phyloP scores from a whole-genome alignment of 1,140 invertebrate species.

The Thaumetopoea pityocampa region DNA sequence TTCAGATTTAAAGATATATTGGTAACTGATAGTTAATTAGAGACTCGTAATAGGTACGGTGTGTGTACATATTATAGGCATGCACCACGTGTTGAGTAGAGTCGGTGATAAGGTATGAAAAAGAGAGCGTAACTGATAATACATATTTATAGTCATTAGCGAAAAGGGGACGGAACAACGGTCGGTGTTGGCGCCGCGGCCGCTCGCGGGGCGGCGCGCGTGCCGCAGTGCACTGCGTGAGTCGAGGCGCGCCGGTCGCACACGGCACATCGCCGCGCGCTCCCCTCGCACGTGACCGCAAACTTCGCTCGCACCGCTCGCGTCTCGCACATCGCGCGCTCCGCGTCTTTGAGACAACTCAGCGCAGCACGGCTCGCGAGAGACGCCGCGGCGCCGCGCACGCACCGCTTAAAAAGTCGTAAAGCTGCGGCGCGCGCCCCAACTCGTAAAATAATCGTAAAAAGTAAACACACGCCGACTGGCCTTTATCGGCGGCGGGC shows the following conservation, averaged over 20 bases:
- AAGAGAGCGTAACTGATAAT: constrained; percentile 71
- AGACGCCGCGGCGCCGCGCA: constrained; percentile 39
- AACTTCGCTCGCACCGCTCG: constrained; percentile 59
- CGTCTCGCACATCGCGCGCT: constrained; percentile 31
- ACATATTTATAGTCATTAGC: constrained; percentile 75
- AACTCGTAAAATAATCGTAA: constrained; percentile 75
- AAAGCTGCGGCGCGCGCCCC: constrained; percentile 64
- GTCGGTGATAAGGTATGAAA: constrained; percentile 69
- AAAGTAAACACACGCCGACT: constrained; percentile 71
- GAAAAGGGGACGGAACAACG: constrained; percentile 72
- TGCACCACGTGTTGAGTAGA: constrained; percentile 50
- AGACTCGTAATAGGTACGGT: no score
- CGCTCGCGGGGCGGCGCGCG: constrained; percentile 61
- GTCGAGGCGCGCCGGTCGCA: constrained; percentile 64
- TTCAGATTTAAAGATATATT: no score
- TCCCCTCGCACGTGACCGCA: constrained; percentile 46
- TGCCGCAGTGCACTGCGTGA: constrained; percentile 68
- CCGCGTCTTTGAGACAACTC: constrained; percentile 27
- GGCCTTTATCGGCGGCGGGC: constrained; percentile 66
- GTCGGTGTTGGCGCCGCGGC: constrained; percentile 51
- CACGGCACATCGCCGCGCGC: constrained; percentile 40
- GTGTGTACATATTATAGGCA: constrained; percentile 11
- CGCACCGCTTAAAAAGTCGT: constrained; percentile 65
- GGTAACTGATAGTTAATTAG: no score
- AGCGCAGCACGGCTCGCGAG: no score